These are phyloP conservation scores for Clarias batrachus DNA, from an alignment of 2,113 vertebrate species.

Conservation along the genomic window DNA sequence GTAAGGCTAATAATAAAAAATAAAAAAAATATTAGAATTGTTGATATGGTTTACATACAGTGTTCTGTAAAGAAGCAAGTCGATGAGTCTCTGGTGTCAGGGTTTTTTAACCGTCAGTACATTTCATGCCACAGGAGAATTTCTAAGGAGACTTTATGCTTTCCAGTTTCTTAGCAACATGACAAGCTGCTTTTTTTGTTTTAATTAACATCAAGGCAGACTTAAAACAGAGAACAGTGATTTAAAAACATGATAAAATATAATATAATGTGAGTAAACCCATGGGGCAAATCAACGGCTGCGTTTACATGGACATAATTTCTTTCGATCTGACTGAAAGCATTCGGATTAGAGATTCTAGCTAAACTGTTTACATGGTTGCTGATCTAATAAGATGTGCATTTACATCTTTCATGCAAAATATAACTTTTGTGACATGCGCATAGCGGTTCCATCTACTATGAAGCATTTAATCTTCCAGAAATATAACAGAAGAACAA, in stretches of 20 bases:
- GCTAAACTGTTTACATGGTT: too few relatives aligned
- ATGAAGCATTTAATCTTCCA: too few relatives aligned
- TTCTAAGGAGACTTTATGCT: background rate
- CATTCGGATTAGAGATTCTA: too few relatives aligned
- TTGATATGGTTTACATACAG: background rate
- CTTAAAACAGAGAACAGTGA: background rate
- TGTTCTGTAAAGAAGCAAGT: background rate
- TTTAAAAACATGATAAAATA: too few relatives aligned
- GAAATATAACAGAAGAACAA: too few relatives aligned
- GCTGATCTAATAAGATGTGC: too few relatives aligned
- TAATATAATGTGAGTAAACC: background rate
- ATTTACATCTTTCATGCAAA: too few relatives aligned
- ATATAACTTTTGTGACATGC: too few relatives aligned
- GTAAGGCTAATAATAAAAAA: background rate
- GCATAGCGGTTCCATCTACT: too few relatives aligned
- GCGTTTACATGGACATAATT: too few relatives aligned
- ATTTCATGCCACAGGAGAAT: background rate
- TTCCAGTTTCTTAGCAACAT: slow-evolving; percentile 11
- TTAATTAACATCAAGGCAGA: background rate
- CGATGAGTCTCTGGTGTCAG: background rate
- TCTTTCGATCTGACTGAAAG: too few relatives aligned
- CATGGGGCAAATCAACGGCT: background rate
- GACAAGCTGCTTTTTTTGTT: background rate
- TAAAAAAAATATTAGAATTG: background rate
- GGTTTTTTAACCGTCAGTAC: background rate